Base-by-base conservation (phyloP, 2,113 vertebrate species). In the Osmerus mordax region DNA sequence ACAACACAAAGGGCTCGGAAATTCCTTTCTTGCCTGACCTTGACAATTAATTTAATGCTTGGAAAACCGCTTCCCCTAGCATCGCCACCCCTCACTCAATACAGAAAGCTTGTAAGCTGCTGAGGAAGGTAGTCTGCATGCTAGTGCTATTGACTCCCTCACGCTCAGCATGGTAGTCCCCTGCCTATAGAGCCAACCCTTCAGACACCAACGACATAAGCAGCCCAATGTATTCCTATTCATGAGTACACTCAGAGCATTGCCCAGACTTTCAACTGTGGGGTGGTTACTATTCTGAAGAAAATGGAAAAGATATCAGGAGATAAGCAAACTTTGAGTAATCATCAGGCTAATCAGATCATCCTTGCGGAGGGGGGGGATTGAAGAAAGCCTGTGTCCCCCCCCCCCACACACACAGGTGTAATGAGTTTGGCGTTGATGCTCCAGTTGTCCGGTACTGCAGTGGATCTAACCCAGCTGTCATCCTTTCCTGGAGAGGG, bases 1-100 rank as follows among this genome's bases (percentile, higher is more conserved):
- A 15, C 36, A 28, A 21, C 23, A 47, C 52, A 70, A 65, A 36
- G 53, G 65, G 23, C 64, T 18, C 65, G 9, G 11, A 65, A 58
- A 47, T 41, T 54, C 78, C 36, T 84, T 90, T 88, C 76, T 81
- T 84, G 80, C 81, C 70, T 79, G 81, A 87, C 90, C 83, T 91
- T 89, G 86, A 83, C 88, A 84, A 81, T 93, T 93, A 90, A 90
- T 92, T 90, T 91, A 70, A 79, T 79, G 81, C 84, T 87, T 88
- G 82, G 82, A 90, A 91, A 92, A 91, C 81, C 83, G 87, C 91
- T 84, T 93, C 83, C 78, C 78, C 78, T 47, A 32, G 69, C 80
- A 29, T 79, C 80, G 80, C 83, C 83, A 70, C 72, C 61, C 73
- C 73, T 84, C 23, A 69, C 77, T 90, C 83, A 78, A 75, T 90